Evolutionary conservation across 2,797 vertebrate species (phyloP).

Genomic region (Agapornis canus): DNA sequence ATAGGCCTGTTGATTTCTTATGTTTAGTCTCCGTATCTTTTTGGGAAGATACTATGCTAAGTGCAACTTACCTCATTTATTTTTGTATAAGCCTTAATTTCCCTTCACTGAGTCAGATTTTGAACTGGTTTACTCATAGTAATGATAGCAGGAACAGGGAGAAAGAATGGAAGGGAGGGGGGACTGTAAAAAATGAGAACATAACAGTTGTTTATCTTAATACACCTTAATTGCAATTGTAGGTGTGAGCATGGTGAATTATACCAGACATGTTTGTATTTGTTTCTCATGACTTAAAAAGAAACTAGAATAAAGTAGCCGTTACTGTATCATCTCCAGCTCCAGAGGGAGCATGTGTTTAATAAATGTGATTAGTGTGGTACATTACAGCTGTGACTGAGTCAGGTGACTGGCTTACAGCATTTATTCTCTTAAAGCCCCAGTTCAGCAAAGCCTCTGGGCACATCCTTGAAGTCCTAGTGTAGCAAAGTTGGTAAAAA

Average conservation of each 20-base stretch:
- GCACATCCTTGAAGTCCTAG: background rate
- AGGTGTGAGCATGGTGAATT: background rate
- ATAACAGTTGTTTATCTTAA: background rate
- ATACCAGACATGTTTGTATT: background rate
- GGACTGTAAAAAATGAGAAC: background rate
- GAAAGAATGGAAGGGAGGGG: background rate
- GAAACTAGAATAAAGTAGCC: conserved; percentile 8
- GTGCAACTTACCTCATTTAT: background rate
- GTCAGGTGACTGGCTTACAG: background rate
- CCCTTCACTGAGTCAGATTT: background rate
- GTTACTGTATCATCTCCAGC: conserved; percentile 39
- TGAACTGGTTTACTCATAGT: background rate
- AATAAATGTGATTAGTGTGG: background rate
- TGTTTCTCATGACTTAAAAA: background rate
- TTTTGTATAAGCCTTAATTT: background rate
- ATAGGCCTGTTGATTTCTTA: background rate
- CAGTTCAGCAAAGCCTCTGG: background rate
- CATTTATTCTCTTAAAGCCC: background rate
- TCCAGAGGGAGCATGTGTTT: conserved; percentile 59
- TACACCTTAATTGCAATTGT: background rate
- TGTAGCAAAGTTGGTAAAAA: background rate
- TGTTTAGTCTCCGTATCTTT: background rate
- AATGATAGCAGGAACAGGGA: background rate
- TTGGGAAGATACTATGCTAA: background rate
- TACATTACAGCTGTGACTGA: background rate